phyloP scores from a whole-genome alignment of 2,113 vertebrate genomes.

The Rhinopithecus roxellana region DNA sequence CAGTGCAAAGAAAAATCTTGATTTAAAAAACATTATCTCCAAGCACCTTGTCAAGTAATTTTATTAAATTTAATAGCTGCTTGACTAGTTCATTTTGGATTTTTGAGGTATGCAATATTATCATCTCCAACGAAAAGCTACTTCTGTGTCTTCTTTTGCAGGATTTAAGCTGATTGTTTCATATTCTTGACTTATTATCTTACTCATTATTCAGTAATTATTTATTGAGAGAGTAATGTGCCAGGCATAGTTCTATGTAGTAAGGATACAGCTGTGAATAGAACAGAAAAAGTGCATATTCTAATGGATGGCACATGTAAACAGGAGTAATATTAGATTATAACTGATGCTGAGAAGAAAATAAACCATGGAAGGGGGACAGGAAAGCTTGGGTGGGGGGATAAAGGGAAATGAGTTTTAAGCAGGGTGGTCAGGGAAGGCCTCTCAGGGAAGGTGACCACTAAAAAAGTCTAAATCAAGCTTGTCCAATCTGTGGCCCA shows the following conservation, averaged over 20 bases:
- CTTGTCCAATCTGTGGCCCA: no score
- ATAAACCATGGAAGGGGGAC: background rate
- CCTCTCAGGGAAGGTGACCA: background rate
- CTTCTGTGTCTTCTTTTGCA: background rate
- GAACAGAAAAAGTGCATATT: background rate
- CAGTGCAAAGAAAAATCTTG: background rate
- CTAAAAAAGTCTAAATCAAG: background rate
- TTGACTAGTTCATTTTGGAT: background rate
- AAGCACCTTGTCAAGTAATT: background rate
- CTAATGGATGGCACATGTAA: background rate
- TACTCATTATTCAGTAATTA: background rate
- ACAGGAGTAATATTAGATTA: background rate
- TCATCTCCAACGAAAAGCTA: background rate
- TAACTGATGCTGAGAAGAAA: background rate
- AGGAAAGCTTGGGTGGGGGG: background rate
- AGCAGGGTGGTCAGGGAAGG: background rate
- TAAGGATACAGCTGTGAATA: background rate
- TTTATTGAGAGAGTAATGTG: background rate
- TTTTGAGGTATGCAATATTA: background rate
- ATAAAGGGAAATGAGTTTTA: background rate
- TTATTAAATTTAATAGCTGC: background rate
- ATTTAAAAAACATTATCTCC: background rate
- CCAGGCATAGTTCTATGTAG: background rate
- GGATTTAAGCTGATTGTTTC: background rate
- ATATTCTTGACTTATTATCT: background rate